These are phyloP conservation scores for Allophyes oxyacanthae DNA, from an alignment of 2,888 invertebrate species.

Conservation along the genomic window DNA sequence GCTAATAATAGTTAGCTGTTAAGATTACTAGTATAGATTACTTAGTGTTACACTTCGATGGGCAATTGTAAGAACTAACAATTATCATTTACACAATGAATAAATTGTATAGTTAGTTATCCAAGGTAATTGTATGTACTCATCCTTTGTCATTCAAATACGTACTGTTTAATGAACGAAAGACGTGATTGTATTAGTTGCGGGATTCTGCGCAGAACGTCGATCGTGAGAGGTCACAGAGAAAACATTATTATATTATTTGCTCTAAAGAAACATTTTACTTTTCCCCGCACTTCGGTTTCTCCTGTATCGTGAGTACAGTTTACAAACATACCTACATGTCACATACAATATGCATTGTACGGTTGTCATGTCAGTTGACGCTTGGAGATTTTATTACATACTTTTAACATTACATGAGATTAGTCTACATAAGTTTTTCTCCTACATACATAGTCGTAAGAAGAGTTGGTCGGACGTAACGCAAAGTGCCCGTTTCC, in stretches of 20 bases:
- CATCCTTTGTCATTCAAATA: constrained; percentile 38
- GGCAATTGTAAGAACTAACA: constrained; percentile 7
- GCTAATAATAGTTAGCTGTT: constrained; percentile 37
- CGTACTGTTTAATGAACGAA: constrained; percentile 14
- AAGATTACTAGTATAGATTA: constrained; percentile 41
- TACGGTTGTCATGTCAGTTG: no score
- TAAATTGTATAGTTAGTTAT: background rate
- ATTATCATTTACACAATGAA: constrained; percentile 9
- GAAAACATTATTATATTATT: constrained; percentile 5
- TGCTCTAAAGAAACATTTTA: constrained; percentile 26
- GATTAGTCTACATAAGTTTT: no score
- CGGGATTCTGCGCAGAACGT: constrained; percentile 19
- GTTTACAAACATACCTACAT: no score
- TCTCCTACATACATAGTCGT: no score
- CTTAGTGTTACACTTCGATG: constrained; percentile 24
- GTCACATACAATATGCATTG: no score
- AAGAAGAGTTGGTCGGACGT: no score
- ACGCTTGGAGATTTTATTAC: no score
- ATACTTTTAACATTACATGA: no score
- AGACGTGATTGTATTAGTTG: constrained; percentile 1
- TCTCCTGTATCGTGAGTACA: no score
- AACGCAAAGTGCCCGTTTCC: no score
- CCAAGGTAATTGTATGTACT: constrained; percentile 12
- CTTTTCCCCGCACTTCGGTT: background rate
- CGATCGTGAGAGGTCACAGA: constrained; percentile 21